Conservation (phyloP, 2,888 invertebrate genomes). For the Philopedon plagiatum region DNA sequence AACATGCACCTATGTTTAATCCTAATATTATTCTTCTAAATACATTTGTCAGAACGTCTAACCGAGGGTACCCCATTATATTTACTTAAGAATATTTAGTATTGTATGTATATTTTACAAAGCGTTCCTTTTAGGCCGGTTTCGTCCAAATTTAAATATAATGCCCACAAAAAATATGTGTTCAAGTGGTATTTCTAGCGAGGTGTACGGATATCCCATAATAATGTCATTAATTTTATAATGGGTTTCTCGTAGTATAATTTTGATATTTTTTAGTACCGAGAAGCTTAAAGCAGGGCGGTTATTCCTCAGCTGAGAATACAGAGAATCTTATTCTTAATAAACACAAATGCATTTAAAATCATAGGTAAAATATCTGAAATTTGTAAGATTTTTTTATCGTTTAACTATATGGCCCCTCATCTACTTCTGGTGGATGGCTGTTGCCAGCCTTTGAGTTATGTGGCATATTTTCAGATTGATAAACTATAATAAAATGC, state of each 20-base stretch:
- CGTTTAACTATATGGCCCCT: too few species aligned
- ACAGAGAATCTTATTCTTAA: background rate
- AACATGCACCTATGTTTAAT: slow-evolving; percentile 1
- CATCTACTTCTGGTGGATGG: too few species aligned
- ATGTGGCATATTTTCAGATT: too few species aligned
- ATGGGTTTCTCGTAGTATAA: slow-evolving; percentile 8
- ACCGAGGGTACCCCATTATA: slow-evolving; percentile 11
- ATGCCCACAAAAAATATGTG: slow-evolving; percentile 25
- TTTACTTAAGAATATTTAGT: slow-evolving; percentile 28
- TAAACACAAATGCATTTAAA: too few species aligned
- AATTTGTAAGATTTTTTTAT: too few species aligned
- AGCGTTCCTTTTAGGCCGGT: slow-evolving; percentile 8
- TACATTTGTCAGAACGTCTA: slow-evolving; percentile 33
- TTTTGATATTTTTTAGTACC: slow-evolving; percentile 8
- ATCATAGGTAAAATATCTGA: too few species aligned
- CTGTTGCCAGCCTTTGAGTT: too few species aligned
- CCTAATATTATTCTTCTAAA: slow-evolving; percentile 22
- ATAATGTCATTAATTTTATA: slow-evolving; percentile 13
- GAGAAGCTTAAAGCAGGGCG: background rate
- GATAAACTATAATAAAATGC: too few species aligned
- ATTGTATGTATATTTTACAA: slow-evolving; percentile 34
- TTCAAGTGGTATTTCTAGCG: slow-evolving; percentile 2
- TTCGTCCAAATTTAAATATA: slow-evolving; percentile 30
- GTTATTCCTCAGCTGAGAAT: background rate
- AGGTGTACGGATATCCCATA: background rate